A percentile compares a stretch with the other conserved stretches of the same genome.
These are phyloP conservation scores for Aradus depressus DNA, from an alignment of 2,888 invertebrate species.

Conservation along the genomic window DNA sequence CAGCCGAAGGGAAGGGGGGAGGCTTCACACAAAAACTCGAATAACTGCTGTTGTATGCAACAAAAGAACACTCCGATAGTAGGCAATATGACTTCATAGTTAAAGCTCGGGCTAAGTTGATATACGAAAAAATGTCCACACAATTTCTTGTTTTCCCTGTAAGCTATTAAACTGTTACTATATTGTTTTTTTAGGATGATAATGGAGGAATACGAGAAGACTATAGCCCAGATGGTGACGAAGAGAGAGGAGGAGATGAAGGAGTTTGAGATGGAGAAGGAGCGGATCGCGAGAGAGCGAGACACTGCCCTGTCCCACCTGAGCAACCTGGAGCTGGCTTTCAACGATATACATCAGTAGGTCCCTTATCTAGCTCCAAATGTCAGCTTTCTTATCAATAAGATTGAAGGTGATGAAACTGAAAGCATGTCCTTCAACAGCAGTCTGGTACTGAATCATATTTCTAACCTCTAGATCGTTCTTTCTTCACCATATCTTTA, in stretches of 20 bases:
- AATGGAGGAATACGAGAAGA: constrained; percentile 68
- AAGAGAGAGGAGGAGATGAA: constrained; percentile 60
- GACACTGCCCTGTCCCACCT: constrained; percentile 50
- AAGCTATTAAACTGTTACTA: too few relatives aligned
- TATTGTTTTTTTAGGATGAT: constrained; percentile 48
- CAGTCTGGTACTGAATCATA: neutral
- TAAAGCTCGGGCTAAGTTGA: too few relatives aligned
- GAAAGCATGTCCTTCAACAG: neutral
- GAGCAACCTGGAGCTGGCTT: constrained; percentile 50
- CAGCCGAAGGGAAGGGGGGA: too few relatives aligned
- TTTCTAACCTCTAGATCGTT: neutral
- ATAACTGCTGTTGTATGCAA: too few relatives aligned
- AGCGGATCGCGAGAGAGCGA: constrained; percentile 42
- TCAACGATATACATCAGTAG: constrained; percentile 52
- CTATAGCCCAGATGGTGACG: constrained; percentile 61
- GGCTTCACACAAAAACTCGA: too few relatives aligned
- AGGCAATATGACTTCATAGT: too few relatives aligned
- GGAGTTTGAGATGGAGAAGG: constrained; percentile 44
- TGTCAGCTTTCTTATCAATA: neutral
- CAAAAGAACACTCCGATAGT: too few relatives aligned
- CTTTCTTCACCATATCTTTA: neutral
- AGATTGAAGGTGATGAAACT: neutral
- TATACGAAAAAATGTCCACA: too few relatives aligned
- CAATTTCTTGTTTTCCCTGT: too few relatives aligned
- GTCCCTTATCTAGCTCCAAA: constrained; percentile 21